These are phyloP conservation scores for Deroptyus accipitrinus DNA, from an alignment of 2,113 vertebrate genomes.

Conservation along the genomic window DNA sequence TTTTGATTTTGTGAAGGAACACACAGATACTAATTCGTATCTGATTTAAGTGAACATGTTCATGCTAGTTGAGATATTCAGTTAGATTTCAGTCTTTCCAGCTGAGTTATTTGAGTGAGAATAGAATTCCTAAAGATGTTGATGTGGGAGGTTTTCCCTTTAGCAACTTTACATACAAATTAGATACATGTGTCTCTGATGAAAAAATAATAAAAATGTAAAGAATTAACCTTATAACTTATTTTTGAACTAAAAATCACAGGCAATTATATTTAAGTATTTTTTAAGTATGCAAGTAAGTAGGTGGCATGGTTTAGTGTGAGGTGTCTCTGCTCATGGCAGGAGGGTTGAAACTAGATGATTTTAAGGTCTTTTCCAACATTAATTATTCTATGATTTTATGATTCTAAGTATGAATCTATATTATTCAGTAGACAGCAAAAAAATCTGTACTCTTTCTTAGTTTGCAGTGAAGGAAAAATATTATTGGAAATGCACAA, in stretches of 20 bases:
- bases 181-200: not conserved
- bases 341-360: not conserved
- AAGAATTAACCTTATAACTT: not conserved
- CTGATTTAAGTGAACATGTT: conserved; percentile 58
- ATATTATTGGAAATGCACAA: not conserved
- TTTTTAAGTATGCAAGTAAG: not conserved
- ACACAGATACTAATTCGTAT: conserved; percentile 44
- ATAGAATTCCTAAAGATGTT: conserved; percentile 17
- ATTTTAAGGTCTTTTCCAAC: not conserved
- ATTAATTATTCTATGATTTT: not conserved
- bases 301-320: not conserved
- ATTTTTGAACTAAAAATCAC: not conserved
- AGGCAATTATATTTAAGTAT: not conserved
- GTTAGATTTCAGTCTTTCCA: conserved; percentile 50
- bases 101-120: conserved; percentile 37
- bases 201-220: not conserved
- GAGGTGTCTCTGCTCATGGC: not conserved
- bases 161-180: conserved; percentile 23
- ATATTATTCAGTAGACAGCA: not conserved
- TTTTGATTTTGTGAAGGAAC: conserved; percentile 51
- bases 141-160: conserved; percentile 66
- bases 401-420: not conserved
- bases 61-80: conserved; percentile 45
- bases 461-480: not conserved
- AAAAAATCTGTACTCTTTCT: not conserved